Base-by-base conservation (phyloP, 2,113 vertebrate genomes). In the Cryptotis parvus region DNA sequence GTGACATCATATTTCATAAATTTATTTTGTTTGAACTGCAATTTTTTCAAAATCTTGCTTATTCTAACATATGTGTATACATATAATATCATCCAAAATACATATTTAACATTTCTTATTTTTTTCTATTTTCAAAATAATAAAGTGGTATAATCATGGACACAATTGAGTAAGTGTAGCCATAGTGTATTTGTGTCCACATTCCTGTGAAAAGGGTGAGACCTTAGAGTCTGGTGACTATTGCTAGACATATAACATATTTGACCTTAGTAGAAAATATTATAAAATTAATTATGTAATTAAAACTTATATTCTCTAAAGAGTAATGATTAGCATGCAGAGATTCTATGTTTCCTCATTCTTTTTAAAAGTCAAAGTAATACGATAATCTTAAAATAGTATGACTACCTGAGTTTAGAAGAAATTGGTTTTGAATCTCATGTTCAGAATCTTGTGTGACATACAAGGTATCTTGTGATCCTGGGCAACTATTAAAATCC, bases 41-140 rank as follows among this genome's bases (percentile, higher is more conserved):
- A 4, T 33, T 55, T 58, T 9, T 0, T 74, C 79, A 92, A 45
- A 91, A 94, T 85, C 80, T 95, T 95, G 70, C 95, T 96, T 87
- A 78, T 96, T 95, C 90, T n/a, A n/a, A n/a, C n/a, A n/a, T n/a
- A n/a, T n/a, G n/a, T n/a, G n/a, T n/a, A n/a, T n/a, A n/a, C n/a
- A n/a, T n/a, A n/a, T n/a, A n/a, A n/a, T n/a, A n/a, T n/a, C n/a
- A n/a, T n/a, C n/a, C 6, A 41, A 87, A 86, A 76, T 15, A 33
- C 15, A 33, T 78, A 22, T 31, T 91, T 75, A 79, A 49, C 65
- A 9, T 82, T 78, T 84, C 26, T 61, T 83, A 82, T 96, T 69
- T 24, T 68, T 22, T 15, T 61, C 24, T 93, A 39, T 83, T 76
- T 72, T 78, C 82, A 41, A 22, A 80, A 76, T 65, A 66, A 61